Conservation (phyloP, 2,888 invertebrate species). For the Rugalucina vietnamica region DNA sequence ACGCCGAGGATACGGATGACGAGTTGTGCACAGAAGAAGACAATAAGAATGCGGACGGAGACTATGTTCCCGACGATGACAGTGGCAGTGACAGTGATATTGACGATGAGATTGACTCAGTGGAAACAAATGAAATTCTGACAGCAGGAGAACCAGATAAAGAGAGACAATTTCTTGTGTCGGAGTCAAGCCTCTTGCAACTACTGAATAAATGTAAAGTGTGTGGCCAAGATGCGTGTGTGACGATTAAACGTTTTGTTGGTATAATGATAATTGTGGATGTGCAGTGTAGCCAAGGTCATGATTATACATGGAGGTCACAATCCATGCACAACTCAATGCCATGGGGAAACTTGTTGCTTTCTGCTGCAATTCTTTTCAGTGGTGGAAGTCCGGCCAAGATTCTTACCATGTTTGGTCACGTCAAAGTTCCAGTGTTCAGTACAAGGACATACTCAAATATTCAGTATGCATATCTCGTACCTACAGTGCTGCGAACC, state of each 20-base stretch:
- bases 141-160: neutral
- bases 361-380: slow-evolving; percentile 17
- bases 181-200: neutral
- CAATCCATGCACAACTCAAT: neutral
- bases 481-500: neutral
- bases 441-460: neutral
- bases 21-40: no score
- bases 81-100: neutral
- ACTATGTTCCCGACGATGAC: slow-evolving; percentile 3
- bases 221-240: neutral
- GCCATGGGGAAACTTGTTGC: slow-evolving; percentile 11
- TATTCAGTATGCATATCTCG: slow-evolving; percentile 9
- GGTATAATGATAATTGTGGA: neutral
- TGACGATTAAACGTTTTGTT: neutral
- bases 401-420: slow-evolving; percentile 1
- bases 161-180: slow-evolving; percentile 17
- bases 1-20: no score
- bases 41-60: neutral
- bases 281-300: neutral
- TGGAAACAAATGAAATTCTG: neutral
- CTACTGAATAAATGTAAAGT: neutral
- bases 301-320: neutral
- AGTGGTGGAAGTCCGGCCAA: slow-evolving; percentile 6
- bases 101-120: neutral
- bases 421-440: neutral